phyloP scores from a whole-genome alignment of 1,140 invertebrate genomes.

The Zophobas morio region DNA sequence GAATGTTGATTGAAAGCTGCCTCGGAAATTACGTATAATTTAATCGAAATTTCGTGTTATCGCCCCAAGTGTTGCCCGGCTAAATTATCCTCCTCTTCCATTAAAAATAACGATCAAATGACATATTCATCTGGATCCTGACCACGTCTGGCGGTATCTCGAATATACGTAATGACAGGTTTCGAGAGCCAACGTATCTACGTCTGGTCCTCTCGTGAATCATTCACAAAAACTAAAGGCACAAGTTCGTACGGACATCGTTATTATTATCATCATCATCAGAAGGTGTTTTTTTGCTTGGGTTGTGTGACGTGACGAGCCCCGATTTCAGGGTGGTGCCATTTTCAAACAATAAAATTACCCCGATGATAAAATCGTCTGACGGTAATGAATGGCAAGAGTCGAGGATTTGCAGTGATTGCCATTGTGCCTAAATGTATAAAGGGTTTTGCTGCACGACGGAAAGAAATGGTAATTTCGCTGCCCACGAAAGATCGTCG shows the following conservation, averaged over 20 bases:
- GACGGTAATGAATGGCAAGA: not conserved
- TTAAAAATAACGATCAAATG: conserved; percentile 56
- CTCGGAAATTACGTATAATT: conserved; percentile 34
- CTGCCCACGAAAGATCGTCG: no score
- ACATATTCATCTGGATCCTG: conserved; percentile 58
- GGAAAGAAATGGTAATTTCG: no score
- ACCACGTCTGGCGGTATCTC: conserved; percentile 54
- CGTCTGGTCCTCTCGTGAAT: conserved; percentile 44
- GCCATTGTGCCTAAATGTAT: no score
- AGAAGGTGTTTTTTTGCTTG: conserved; percentile 6
- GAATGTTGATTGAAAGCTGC: conserved; percentile 35
- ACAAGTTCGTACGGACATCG: conserved; percentile 26
- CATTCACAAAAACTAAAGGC: conserved; percentile 47
- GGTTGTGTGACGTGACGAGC: conserved; percentile 4
- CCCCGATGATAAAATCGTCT: conserved; percentile 4
- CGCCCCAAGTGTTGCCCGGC: conserved; percentile 10
- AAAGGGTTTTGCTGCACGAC: no score
- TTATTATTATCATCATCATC: conserved; percentile 35
- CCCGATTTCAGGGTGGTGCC: conserved; percentile 9
- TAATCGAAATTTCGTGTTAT: conserved; percentile 38
- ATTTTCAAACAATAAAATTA: conserved; percentile 9
- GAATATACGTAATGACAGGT: conserved; percentile 58
- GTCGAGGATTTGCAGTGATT: not conserved
- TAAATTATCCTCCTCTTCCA: conserved; percentile 25
- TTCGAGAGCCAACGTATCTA: conserved; percentile 47